Percentiles rank a stretch among this genome's conserved stretches.
Conservation (phyloP, 1,140 invertebrate genomes). For the Pseudomyrmex pallidus region DNA sequence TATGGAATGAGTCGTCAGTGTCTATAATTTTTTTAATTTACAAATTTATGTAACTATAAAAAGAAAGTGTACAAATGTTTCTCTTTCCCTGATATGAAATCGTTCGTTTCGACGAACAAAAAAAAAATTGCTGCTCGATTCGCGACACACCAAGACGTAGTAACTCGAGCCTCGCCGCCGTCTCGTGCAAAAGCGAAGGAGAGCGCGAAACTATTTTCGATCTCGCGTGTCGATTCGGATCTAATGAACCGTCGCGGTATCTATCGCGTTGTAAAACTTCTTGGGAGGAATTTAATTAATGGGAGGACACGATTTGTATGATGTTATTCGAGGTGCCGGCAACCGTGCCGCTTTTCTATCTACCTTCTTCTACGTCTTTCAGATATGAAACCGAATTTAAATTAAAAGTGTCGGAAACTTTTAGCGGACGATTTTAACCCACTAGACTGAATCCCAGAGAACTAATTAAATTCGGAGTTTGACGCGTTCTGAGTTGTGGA, state of each 20-base stretch:
- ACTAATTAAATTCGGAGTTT: slow-evolving; percentile 78
- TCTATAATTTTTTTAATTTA: too few species aligned
- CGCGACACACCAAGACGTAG: background rate
- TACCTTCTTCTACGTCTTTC: slow-evolving; percentile 43
- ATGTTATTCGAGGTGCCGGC: slow-evolving; percentile 78
- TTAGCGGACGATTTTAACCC: slow-evolving; percentile 73
- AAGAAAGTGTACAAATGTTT: too few species aligned
- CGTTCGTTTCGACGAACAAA: background rate
- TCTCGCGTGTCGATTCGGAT: slow-evolving; percentile 72
- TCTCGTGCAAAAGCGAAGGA: slow-evolving; percentile 40
- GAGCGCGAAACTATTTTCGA: slow-evolving; percentile 80
- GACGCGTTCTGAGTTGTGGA: slow-evolving; percentile 42
- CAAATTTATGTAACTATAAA: too few species aligned
- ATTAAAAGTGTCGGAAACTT: slow-evolving; percentile 82
- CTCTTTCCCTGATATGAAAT: background rate
- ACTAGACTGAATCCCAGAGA: slow-evolving; percentile 67
- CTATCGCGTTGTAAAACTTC: slow-evolving; percentile 75
- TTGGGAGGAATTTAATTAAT: slow-evolving; percentile 83
- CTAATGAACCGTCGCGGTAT: slow-evolving; percentile 76
- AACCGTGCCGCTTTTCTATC: slow-evolving; percentile 34
- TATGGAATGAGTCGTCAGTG: too few species aligned
- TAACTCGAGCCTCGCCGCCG: background rate
- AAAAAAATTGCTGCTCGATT: background rate
- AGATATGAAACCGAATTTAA: slow-evolving; percentile 82
- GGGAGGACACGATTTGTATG: slow-evolving; percentile 77